Evolutionary conservation across 2,888 invertebrate species (phyloP).

Genomic region (Dyspetes luteomarginatus): DNA sequence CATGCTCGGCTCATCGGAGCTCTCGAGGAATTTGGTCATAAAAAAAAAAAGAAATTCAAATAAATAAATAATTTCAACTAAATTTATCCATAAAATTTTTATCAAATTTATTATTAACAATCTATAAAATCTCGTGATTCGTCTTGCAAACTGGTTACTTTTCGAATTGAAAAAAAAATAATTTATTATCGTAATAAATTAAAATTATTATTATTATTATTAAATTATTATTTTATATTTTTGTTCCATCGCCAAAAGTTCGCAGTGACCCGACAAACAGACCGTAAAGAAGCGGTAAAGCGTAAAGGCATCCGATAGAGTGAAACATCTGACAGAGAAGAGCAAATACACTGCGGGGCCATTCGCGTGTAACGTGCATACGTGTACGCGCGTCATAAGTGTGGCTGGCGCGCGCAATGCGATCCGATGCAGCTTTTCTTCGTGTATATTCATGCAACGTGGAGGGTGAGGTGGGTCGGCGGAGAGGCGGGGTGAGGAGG

Average conservation of each 20-base stretch:
- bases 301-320: constrained; percentile 66
- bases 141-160: too few relatives aligned
- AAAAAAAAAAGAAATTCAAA: background rate
- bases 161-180: too few relatives aligned
- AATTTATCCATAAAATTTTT: background rate
- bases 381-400: constrained; percentile 80
- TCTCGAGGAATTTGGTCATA: constrained; percentile 10
- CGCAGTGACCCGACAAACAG: constrained; percentile 1
- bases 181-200: too few relatives aligned
- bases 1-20: constrained; percentile 40
- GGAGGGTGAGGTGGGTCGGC: too few relatives aligned
- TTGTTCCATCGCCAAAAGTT: constrained; percentile 24
- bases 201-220: too few relatives aligned
- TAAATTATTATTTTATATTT: background rate
- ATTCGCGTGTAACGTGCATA: constrained; percentile 65
- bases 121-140: background rate
- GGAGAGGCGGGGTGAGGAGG: background rate
- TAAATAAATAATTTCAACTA: background rate
- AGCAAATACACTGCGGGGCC: constrained; percentile 57
- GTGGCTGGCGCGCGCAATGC: constrained; percentile 80
- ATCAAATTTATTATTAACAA: background rate
- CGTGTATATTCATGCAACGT: constrained; percentile 22
- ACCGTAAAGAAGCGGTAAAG: constrained; percentile 61
- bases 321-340: constrained; percentile 59
- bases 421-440: constrained; percentile 71